These are phyloP conservation scores for Trichonephila clavipes DNA, from an alignment of 1,140 invertebrate genomes.

Conservation along the genomic window DNA sequence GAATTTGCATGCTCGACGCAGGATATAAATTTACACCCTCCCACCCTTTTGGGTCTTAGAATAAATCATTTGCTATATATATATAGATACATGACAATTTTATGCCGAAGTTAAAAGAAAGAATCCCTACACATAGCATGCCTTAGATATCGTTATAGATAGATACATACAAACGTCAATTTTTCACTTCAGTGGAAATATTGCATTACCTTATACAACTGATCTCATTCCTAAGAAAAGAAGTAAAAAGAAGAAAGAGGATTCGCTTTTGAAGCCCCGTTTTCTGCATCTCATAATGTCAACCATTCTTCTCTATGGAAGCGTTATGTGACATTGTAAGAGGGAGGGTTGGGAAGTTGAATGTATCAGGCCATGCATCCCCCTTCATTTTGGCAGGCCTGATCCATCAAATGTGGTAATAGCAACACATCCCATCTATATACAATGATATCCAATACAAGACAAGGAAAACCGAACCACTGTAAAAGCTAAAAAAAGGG, in stretches of 20 bases:
- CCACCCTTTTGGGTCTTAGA: neutral
- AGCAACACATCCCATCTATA: conserved; percentile 66
- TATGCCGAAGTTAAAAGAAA: conserved; percentile 36
- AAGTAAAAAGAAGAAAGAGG: neutral
- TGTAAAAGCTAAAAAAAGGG: neutral
- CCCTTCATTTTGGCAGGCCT: conserved; percentile 32
- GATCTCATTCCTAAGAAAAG: conserved; percentile 12
- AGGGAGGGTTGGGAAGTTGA: conserved; percentile 34
- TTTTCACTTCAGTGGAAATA: conserved; percentile 58
- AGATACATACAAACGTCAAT: conserved; percentile 71
- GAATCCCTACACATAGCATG: conserved; percentile 46
- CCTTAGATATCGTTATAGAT: conserved; percentile 33
- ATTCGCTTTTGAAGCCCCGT: neutral
- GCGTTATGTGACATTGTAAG: conserved; percentile 39
- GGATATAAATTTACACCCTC: conserved; percentile 35
- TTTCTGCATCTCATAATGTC: conserved; percentile 73
- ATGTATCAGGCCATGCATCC: conserved; percentile 38
- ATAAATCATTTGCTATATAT: neutral
- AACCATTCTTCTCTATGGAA: conserved; percentile 63
- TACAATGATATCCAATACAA: conserved; percentile 20
- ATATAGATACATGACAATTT: conserved; percentile 16
- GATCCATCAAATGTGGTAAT: conserved; percentile 74
- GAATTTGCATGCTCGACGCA: conserved; percentile 56
- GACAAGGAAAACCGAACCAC: conserved; percentile 56
- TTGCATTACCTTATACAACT: conserved; percentile 64